These are phyloP conservation scores for Brachyptera putata DNA, from an alignment of 2,888 invertebrate genomes.

Conservation along the genomic window DNA sequence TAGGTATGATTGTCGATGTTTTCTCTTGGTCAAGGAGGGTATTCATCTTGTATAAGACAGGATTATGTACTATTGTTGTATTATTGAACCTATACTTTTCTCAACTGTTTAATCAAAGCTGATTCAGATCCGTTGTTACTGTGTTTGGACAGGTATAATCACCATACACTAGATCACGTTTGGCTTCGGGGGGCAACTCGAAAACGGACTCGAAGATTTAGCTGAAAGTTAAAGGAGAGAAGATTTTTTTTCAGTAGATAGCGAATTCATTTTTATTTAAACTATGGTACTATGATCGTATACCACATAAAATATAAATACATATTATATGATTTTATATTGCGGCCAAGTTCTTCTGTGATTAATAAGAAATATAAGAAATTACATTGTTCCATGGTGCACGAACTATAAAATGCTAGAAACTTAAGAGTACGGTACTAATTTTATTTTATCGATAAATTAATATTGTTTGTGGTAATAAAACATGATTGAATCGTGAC, in stretches of 20 bases:
- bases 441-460: too few relatives aligned
- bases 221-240: background rate
- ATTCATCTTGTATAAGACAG: slow-evolving; percentile 2
- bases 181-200: background rate
- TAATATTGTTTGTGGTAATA: too few relatives aligned
- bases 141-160: background rate
- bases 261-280: background rate
- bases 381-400: too few relatives aligned
- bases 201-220: too few relatives aligned
- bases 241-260: background rate
- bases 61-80: background rate
- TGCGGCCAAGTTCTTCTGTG: too few relatives aligned
- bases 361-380: too few relatives aligned
- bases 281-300: too few relatives aligned
- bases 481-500: too few relatives aligned
- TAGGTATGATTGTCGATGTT: slow-evolving; percentile 9
- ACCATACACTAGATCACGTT: background rate
- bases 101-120: slow-evolving; percentile 6
- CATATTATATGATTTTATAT: too few relatives aligned
- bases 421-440: too few relatives aligned
- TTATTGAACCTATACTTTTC: slow-evolving; percentile 11
- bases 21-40: background rate
- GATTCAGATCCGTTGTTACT: background rate
- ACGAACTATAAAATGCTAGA: too few relatives aligned
- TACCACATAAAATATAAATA: too few relatives aligned